These are phyloP conservation scores for Pterocles orientalis DNA, from an alignment of 2,113 vertebrate genomes.

Conservation along the genomic window DNA sequence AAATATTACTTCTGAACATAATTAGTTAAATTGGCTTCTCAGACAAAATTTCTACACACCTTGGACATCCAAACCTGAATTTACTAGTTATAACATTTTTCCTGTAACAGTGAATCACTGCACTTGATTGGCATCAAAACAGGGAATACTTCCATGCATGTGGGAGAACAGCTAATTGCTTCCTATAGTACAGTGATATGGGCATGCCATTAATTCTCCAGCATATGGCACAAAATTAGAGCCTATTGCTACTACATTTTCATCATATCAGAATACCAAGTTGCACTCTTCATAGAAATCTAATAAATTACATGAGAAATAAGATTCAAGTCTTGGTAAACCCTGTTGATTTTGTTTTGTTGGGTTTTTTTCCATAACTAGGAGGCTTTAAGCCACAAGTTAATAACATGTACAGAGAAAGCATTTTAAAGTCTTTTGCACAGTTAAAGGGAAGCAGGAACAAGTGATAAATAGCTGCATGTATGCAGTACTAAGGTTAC, in stretches of 20 bases:
- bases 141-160: neutral
- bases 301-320: neutral
- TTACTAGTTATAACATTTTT: neutral
- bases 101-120: neutral
- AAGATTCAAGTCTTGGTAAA: neutral
- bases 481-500: neutral
- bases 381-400: neutral
- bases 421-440: neutral
- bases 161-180: slow-evolving; percentile 16
- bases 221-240: slow-evolving; percentile 46
- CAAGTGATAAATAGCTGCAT: neutral
- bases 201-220: slow-evolving; percentile 34
- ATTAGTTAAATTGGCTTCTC: neutral
- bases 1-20: neutral
- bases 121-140: neutral
- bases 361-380: neutral
- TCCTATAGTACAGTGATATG: neutral
- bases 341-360: neutral
- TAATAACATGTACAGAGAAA: neutral
- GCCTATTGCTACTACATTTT: slow-evolving; percentile 1
- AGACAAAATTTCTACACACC: neutral
- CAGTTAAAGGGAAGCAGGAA: neutral
- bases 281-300: neutral
- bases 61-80: neutral
- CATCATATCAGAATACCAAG: neutral